phyloP scores from a whole-genome alignment of 2,797 vertebrate genomes.

The Rallus crepitans region DNA sequence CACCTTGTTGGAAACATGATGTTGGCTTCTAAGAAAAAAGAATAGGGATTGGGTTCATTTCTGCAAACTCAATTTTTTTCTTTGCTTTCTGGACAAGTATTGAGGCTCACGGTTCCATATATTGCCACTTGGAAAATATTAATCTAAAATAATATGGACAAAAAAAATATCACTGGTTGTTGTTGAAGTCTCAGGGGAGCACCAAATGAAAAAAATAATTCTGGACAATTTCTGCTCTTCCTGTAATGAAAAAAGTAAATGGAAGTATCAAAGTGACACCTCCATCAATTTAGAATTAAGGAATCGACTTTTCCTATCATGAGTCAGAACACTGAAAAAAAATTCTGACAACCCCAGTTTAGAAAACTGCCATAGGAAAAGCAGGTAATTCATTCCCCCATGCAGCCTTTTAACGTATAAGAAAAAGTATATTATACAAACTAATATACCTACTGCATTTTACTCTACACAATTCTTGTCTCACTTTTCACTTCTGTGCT shows the following conservation, averaged over 20 bases:
- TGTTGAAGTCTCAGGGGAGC: background rate
- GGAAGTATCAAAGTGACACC: slow-evolving; percentile 34
- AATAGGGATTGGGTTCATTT: background rate
- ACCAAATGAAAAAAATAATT: slow-evolving; percentile 13
- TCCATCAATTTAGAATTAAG: slow-evolving; percentile 53
- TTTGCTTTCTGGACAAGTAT: slow-evolving; percentile 4
- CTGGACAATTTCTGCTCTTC: slow-evolving; percentile 21
- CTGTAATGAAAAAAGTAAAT: slow-evolving; percentile 53
- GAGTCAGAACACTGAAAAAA: slow-evolving; percentile 23
- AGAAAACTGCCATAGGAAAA: slow-evolving; percentile 27
- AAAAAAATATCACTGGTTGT: background rate
- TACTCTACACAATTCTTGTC: background rate
- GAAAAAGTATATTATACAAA: background rate
- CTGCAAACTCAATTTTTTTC: background rate
- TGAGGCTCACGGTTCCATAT: background rate
- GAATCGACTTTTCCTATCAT: slow-evolving; percentile 32
- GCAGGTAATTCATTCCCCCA: background rate
- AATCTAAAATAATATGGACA: background rate
- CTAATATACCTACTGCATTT: slow-evolving; percentile 2
- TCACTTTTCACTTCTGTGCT: background rate
- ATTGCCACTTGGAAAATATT: background rate
- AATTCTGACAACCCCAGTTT: slow-evolving; percentile 45
- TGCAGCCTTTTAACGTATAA: background rate
- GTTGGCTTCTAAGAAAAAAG: slow-evolving; percentile 4
- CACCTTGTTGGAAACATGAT: background rate